These are phyloP conservation scores for Callipepla squamata DNA, from an alignment of 2,113 vertebrate genomes.

Conservation along the genomic window DNA sequence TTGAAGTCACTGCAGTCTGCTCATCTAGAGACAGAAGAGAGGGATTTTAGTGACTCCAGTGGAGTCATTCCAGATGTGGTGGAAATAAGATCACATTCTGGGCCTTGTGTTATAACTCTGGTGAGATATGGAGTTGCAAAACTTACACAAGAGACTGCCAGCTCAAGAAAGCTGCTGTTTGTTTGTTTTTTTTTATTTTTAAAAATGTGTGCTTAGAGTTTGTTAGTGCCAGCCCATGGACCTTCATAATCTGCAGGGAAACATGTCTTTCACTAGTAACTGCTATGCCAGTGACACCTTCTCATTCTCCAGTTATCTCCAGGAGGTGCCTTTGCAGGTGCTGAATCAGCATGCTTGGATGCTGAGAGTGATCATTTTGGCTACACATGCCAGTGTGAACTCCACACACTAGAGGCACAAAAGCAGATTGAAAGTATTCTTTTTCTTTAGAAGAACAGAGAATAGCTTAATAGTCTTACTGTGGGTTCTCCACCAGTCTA, in stretches of 20 bases:
- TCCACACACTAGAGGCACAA: background rate
- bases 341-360: background rate
- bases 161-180: background rate
- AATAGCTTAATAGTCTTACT: rapidly evolving
- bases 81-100: background rate
- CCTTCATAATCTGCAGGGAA: background rate
- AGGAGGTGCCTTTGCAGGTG: background rate
- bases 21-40: background rate
- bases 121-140: background rate
- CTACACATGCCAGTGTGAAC: rapidly evolving
- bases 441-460: background rate
- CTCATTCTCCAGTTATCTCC: background rate
- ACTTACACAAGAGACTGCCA: background rate
- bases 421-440: rapidly evolving
- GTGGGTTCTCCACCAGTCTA: background rate
- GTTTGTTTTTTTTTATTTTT: background rate
- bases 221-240: background rate
- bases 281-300: background rate
- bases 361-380: background rate
- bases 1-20: background rate
- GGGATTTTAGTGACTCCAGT: background rate
- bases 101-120: constrained; percentile 1
- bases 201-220: background rate
- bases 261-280: background rate
- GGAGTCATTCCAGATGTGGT: constrained; percentile 37